Conservation (phyloP, 1,140 invertebrate species). For the Sminthurides bifidus region DNA sequence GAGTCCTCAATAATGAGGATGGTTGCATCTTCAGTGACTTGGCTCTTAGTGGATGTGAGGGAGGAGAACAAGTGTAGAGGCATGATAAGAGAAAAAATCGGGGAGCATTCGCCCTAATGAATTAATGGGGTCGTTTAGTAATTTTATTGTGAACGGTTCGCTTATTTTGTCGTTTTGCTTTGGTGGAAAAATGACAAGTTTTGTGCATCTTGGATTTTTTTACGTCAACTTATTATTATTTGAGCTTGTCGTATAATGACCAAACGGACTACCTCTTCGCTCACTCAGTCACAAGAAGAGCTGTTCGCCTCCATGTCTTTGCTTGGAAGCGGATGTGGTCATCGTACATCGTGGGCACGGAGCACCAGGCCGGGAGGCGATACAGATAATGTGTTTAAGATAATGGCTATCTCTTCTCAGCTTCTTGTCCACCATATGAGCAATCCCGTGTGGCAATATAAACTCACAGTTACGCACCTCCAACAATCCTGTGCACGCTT, state of each 20-base stretch:
- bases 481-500: too few relatives aligned
- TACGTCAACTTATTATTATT: neutral
- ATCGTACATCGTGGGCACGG: neutral
- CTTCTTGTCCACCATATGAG: too few relatives aligned
- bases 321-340: neutral
- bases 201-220: conserved; percentile 10
- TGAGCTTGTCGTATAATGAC: too few relatives aligned
- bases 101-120: conserved; percentile 30
- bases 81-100: conserved; percentile 15
- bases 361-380: too few relatives aligned
- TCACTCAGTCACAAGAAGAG: neutral
- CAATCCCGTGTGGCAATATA: too few relatives aligned
- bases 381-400: too few relatives aligned
- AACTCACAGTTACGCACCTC: too few relatives aligned
- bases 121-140: conserved; percentile 29
- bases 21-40: too few relatives aligned
- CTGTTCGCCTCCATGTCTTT: neutral
- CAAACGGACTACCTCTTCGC: neutral
- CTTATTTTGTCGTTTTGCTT: conserved; percentile 32
- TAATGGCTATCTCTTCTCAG: too few relatives aligned
- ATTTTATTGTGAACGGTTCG: conserved; percentile 32
- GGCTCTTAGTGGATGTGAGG: neutral
- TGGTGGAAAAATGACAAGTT: conserved; percentile 24
- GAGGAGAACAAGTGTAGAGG: neutral
- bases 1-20: too few relatives aligned